phyloP scores from a whole-genome alignment of 2,888 invertebrate genomes.

The Eristalinus aeneus region DNA sequence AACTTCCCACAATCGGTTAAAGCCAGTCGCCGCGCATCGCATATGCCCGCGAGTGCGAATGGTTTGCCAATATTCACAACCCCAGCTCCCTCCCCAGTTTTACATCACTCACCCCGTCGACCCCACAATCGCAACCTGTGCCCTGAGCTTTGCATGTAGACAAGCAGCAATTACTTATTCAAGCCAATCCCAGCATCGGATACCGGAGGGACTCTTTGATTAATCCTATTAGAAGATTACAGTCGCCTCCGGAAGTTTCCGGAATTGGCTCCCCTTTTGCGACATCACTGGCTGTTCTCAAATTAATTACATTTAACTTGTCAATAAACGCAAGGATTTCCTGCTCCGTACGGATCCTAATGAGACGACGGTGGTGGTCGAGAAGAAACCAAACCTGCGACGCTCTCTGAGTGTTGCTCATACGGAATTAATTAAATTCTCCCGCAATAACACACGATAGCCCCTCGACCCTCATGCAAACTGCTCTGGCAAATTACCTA shows the following conservation, averaged over 20 bases:
- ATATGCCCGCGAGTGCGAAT: not conserved
- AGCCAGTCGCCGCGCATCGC: not conserved
- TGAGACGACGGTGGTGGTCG: not conserved
- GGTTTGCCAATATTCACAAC: not conserved
- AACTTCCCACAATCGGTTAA: no score
- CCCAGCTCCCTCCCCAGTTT: not conserved
- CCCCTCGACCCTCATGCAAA: not conserved
- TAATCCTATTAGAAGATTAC: conserved; percentile 31
- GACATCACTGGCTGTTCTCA: conserved; percentile 13
- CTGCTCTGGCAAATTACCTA: not conserved
- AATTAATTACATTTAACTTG: conserved; percentile 58
- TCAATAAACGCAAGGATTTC: conserved; percentile 32
- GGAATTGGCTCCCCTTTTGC: not conserved
- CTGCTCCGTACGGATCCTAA: not conserved
- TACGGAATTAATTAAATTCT: conserved; percentile 55
- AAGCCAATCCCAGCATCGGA: not conserved
- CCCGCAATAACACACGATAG: not conserved
- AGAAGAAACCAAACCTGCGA: conserved; percentile 8
- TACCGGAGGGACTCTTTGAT: conserved; percentile 16
- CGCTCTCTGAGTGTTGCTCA: conserved; percentile 17
- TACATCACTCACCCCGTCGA: not conserved
- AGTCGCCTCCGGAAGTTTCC: not conserved
- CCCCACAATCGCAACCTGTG: not conserved
- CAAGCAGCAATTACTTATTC: conserved; percentile 27
- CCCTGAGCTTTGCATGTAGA: not conserved